Percentiles rank a stretch among this genome's conserved stretches.
phyloP scores from a whole-genome alignment of 2,797 vertebrate species.

The Craterocephalus amniculus region DNA sequence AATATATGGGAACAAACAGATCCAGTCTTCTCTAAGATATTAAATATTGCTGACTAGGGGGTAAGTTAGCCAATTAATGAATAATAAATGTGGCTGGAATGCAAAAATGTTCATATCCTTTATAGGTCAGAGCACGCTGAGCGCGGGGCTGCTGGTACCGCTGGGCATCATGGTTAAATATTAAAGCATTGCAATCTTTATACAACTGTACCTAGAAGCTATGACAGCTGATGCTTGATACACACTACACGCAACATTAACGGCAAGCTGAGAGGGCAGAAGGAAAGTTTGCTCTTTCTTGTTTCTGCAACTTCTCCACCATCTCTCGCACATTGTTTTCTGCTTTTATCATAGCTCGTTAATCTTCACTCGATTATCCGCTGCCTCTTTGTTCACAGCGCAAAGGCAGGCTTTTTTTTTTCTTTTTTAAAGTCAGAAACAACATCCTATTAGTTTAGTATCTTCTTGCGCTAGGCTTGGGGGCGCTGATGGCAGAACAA shows the following conservation, averaged over 20 bases:
- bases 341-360: constrained; percentile 67
- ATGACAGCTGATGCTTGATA: constrained; percentile 66
- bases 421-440: constrained; percentile 59
- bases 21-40: constrained; percentile 66
- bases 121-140: constrained; percentile 74
- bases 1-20: constrained; percentile 56
- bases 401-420: constrained; percentile 38
- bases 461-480: constrained; percentile 47
- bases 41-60: constrained; percentile 82
- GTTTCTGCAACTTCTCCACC: constrained; percentile 58
- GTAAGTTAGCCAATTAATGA: constrained; percentile 78
- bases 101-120: constrained; percentile 76
- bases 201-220: constrained; percentile 68
- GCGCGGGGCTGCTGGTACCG: constrained; percentile 61
- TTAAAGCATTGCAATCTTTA: constrained; percentile 65
- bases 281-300: constrained; percentile 64
- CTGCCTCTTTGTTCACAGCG: constrained; percentile 35
- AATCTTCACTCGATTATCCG: constrained; percentile 65
- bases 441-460: constrained; percentile 63
- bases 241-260: constrained; percentile 67
- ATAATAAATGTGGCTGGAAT: constrained; percentile 80
- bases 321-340: constrained; percentile 37
- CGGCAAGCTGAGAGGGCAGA: constrained; percentile 66
- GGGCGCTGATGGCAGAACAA: constrained; percentile 53
- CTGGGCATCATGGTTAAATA: constrained; percentile 72